phyloP scores from a whole-genome alignment of 2,113 vertebrate species.

The Albula glossodonta region DNA sequence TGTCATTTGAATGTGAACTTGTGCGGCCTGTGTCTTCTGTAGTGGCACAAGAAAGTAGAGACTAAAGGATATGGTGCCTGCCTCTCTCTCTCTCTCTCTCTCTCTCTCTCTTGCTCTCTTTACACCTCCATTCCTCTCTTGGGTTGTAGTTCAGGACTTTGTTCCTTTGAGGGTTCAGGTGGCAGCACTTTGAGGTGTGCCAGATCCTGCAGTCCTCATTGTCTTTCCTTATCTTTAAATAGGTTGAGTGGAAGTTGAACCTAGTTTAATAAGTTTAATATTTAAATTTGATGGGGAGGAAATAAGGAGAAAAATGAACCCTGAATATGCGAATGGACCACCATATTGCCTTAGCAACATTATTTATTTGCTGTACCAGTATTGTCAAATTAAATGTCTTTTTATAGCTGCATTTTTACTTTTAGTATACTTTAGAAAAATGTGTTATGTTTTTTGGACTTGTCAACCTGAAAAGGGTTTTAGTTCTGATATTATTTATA shows the following conservation, averaged over 20 bases:
- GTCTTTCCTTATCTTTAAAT: constrained; percentile 47
- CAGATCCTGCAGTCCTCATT: constrained; percentile 56
- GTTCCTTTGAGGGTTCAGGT: constrained; percentile 40
- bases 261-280: constrained; percentile 58
- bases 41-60: not conserved
- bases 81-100: constrained; percentile 43
- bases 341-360: not conserved
- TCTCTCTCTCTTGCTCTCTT: constrained; percentile 25
- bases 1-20: constrained; percentile 6
- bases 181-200: constrained; percentile 54
- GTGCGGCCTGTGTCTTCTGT: not conserved
- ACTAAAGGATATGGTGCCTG: constrained; percentile 37
- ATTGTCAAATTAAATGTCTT: not conserved
- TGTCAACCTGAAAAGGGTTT: not conserved
- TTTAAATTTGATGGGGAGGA: constrained; percentile 77
- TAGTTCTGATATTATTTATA: not conserved
- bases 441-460: not conserved
- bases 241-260: constrained; percentile 73
- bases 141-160: constrained; percentile 18
- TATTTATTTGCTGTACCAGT: not conserved
- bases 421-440: not conserved
- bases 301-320: constrained; percentile 63
- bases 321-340: constrained; percentile 63
- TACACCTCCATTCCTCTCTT: constrained; percentile 31
- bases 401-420: not conserved